Percentiles rank a stretch among this genome's conserved stretches.
Evolutionary conservation across 2,113 vertebrate genomes (phyloP).

Genomic region (Lipophrys pholis): DNA sequence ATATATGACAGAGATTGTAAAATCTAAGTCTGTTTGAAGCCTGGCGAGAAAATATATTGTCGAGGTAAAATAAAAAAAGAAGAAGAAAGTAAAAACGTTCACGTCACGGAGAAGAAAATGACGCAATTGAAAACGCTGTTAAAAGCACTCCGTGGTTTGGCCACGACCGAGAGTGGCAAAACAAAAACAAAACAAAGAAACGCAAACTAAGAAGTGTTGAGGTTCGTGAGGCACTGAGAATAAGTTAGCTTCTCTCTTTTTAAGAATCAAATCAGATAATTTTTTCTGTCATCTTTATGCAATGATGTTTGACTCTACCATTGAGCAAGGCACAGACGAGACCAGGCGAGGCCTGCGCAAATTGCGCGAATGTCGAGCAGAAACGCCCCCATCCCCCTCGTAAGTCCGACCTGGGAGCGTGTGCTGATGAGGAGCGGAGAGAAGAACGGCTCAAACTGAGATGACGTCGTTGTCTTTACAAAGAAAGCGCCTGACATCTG

Average conservation of each 20-base stretch:
- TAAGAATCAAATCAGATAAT: not conserved
- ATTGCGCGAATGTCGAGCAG: not conserved
- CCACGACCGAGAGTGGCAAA: not conserved
- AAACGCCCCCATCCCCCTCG: not conserved
- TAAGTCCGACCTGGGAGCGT: not conserved
- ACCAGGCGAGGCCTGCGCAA: not conserved
- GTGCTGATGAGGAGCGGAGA: no score
- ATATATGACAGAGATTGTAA: not conserved
- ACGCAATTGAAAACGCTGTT: not conserved
- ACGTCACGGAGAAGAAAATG: constrained; percentile 23
- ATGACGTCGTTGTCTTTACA: not conserved
- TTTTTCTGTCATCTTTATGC: not conserved
- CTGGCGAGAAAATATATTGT: constrained; percentile 5
- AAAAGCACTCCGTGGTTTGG: not conserved
- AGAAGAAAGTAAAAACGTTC: not conserved
- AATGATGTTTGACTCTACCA: constrained; percentile 1
- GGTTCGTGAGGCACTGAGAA: not conserved
- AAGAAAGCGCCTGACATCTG: constrained; percentile 42
- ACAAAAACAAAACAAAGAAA: not conserved
- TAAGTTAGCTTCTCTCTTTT: not conserved
- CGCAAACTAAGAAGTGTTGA: not conserved
- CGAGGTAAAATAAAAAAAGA: no score
- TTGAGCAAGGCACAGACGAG: not conserved
- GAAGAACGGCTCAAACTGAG: not conserved
- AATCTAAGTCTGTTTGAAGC: not conserved